Evolutionary conservation across 2,888 invertebrate genomes (phyloP), one percentile per base, ranked within the genome.

Genomic region (Quadriops clusia): DNA sequence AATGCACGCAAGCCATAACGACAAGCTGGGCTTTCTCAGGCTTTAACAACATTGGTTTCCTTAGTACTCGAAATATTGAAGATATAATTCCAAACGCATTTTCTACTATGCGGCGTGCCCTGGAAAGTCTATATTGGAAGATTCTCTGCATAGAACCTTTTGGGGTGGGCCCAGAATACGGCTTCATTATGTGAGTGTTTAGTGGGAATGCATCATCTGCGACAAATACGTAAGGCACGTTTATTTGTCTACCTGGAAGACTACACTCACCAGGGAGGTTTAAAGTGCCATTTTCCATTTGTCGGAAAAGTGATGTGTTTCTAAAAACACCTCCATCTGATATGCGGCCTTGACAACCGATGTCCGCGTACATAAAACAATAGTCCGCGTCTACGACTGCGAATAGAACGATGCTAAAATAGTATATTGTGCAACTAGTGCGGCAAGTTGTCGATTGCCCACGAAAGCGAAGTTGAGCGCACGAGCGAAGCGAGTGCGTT

Each of bases 341-440:
- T 26, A 50, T 45, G 32, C 46, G 31, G 7, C 56, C 51, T 39
- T 51, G 50, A 15, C 42, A 40, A 5, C 56, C 55, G 23, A 51
- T 40, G 39, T 54, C 50, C 5, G 55, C 49, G 36, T 41, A 50
- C 5, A 46, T 37, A 41, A 56, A 56, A 9, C 49, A 48, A 35
- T 56, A 60, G 35, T 59, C 41, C 9, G 54, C 54, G 43, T 60
- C 56, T 5, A 50, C 56, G 28, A 56, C 21, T 17, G 50, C 56
- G 27, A 58, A 40, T 23, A 61, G 37, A 3, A 61, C 54, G 21
- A 55, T 47, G 37, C 52, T 55, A 34, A 50, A 50, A 35, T 36
- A 36, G 1, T 18, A 34, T 47, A n/a, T n/a, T n/a, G n/a, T n/a
- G n/a, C n/a, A n/a, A n/a, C n/a, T n/a, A n/a, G n/a, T n/a, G n/a